phyloP scores from a whole-genome alignment of 2,113 vertebrate species.

The Bubo blakistoni region DNA sequence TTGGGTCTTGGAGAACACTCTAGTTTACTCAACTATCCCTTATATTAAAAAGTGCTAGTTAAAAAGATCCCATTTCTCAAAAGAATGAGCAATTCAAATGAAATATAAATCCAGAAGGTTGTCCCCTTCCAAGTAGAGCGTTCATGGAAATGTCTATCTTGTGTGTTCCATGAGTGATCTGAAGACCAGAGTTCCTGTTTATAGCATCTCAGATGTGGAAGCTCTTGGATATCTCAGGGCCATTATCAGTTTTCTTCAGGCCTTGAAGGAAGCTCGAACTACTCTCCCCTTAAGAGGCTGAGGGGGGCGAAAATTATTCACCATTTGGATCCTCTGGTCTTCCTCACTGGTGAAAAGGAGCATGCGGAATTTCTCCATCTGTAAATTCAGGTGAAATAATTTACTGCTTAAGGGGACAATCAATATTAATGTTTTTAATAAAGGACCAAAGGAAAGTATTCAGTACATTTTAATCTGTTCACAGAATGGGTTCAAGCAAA shows the following conservation, averaged over 20 bases:
- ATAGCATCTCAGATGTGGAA: slow-evolving; percentile 55
- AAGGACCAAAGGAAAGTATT: neutral
- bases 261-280: slow-evolving; percentile 87
- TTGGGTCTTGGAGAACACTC: neutral
- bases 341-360: slow-evolving; percentile 86
- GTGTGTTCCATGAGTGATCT: neutral
- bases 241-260: slow-evolving; percentile 48
- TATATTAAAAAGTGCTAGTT: neutral
- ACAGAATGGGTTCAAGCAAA: neutral
- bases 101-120: neutral
- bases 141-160: neutral
- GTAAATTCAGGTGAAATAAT: neutral
- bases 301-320: slow-evolving; percentile 93
- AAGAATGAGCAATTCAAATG: neutral
- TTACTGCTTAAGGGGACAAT: neutral
- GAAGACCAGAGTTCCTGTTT: neutral
- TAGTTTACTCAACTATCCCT: neutral
- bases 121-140: neutral
- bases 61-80: neutral
- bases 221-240: slow-evolving; percentile 52
- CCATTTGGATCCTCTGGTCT: slow-evolving; percentile 85
- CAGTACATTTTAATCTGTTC: neutral
- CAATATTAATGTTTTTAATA: neutral
- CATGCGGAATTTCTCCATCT: slow-evolving; percentile 92
- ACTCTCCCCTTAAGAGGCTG: slow-evolving; percentile 90